phyloP scores from a whole-genome alignment of 1,140 invertebrate genomes.

The Phortica variegata region DNA sequence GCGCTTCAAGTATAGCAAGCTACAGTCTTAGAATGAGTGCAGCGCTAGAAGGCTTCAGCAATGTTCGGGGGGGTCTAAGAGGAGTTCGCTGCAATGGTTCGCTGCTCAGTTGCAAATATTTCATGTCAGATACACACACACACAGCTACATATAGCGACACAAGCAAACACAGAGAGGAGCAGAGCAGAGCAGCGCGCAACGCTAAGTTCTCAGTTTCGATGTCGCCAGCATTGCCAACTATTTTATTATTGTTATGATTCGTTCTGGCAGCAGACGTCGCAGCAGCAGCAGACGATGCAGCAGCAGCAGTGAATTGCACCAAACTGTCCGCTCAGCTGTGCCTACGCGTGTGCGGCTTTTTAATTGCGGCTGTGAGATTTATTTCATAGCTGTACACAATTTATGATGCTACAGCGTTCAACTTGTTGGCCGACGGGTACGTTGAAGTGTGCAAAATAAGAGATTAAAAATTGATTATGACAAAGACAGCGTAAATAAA shows the following conservation, averaged over 20 bases:
- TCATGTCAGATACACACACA: too few species aligned
- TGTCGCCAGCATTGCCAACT: conserved; percentile 31
- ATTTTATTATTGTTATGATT: conserved; percentile 53
- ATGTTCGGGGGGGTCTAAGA: too few species aligned
- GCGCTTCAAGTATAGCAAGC: too few species aligned
- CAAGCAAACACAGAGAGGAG: too few species aligned
- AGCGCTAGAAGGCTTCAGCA: too few species aligned
- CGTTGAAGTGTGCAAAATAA: conserved; percentile 27
- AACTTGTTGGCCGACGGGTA: conserved; percentile 4
- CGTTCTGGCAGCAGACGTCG: conserved; percentile 45
- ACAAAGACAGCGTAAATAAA: conserved; percentile 43
- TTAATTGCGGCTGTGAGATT: conserved; percentile 42
- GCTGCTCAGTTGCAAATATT: too few species aligned
- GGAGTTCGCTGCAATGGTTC: too few species aligned
- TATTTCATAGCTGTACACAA: conserved; percentile 47
- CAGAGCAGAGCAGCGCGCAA: too few species aligned
- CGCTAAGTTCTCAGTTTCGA: too few species aligned
- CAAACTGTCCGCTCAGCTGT: conserved; percentile 9
- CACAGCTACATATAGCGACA: too few species aligned
- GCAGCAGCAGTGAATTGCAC: not conserved
- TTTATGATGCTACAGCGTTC: conserved; percentile 42
- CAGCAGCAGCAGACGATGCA: conserved; percentile 24
- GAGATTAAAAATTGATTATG: conserved; percentile 55
- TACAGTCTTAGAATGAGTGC: too few species aligned
- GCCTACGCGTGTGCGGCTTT: too few species aligned